phyloP scores from a whole-genome alignment of 2,113 vertebrate species.

The Microtus oregoni region DNA sequence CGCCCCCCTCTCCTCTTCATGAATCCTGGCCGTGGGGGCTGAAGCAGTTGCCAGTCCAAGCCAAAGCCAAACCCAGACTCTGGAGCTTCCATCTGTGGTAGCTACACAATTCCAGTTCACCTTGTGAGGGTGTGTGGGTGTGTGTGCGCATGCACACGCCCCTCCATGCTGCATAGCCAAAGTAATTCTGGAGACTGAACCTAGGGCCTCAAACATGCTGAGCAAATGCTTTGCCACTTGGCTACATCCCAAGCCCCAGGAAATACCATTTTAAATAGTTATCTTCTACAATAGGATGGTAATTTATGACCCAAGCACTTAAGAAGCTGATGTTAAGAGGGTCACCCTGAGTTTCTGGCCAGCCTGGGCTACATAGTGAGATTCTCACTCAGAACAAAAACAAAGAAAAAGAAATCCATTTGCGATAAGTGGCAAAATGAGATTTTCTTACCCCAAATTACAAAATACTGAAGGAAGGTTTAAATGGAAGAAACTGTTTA shows the following conservation, averaged over 20 bases:
- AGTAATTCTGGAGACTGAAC: background rate
- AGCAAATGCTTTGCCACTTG: background rate
- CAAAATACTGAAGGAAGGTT: background rate
- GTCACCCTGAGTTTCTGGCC: background rate
- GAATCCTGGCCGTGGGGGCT: background rate
- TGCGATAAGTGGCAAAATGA: background rate
- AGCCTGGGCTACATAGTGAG: background rate
- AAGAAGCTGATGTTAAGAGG: background rate
- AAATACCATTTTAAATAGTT: background rate
- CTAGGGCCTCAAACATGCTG: background rate
- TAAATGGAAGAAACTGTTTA: background rate
- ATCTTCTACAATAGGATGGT: background rate
- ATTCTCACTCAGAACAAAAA: background rate
- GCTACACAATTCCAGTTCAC: background rate
- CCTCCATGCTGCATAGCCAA: background rate
- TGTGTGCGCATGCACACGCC: accelerated
- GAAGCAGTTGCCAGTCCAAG: background rate
- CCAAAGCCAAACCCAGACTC: background rate
- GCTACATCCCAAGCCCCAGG: background rate
- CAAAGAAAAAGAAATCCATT: background rate
- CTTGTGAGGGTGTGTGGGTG: background rate
- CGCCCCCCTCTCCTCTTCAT: too few species aligned
- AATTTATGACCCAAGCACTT: background rate
- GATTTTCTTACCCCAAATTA: background rate
- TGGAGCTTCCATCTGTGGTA: too few species aligned